Evolutionary conservation across 2,888 invertebrate genomes (phyloP).

Genomic region (Enchytraeus crypticus): DNA sequence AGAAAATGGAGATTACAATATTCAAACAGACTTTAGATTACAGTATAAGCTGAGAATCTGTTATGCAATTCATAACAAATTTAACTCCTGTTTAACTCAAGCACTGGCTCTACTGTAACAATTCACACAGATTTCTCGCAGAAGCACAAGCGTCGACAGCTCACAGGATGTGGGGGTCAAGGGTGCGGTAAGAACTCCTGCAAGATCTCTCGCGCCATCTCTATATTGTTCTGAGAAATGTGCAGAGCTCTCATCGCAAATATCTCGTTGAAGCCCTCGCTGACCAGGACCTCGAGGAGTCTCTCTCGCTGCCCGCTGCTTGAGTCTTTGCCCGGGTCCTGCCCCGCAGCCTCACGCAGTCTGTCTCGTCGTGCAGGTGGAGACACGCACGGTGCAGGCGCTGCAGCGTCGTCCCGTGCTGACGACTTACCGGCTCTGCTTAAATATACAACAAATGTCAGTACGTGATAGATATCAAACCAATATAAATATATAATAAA

Average conservation of each 20-base stretch:
- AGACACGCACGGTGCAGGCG: no score
- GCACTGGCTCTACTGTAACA: no score
- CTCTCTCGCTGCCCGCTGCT: constrained; percentile 30
- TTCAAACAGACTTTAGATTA: no score
- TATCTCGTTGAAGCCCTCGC: constrained; percentile 81
- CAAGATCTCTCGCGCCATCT: constrained; percentile 89
- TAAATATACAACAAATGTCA: neutral
- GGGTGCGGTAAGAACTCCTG: constrained; percentile 73
- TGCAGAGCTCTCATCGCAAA: constrained; percentile 82
- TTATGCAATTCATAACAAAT: no score
- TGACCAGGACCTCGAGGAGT: constrained; percentile 73
- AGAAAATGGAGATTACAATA: no score
- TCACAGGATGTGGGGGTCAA: no score
- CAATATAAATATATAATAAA: neutral
- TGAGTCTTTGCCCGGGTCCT: constrained; percentile 44
- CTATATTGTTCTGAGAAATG: constrained; percentile 83
- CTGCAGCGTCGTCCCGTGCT: no score
- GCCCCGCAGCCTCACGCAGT: constrained; percentile 38
- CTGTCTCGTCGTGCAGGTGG: constrained; percentile 18
- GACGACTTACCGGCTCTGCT: constrained; percentile 10
- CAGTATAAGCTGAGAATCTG: no score
- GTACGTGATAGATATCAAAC: neutral
- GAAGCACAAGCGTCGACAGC: no score
- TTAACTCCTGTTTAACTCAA: no score
- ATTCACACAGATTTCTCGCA: no score